These are phyloP conservation scores for Ridgeia piscesae DNA, from an alignment of 1,140 invertebrate species.

Conservation along the genomic window DNA sequence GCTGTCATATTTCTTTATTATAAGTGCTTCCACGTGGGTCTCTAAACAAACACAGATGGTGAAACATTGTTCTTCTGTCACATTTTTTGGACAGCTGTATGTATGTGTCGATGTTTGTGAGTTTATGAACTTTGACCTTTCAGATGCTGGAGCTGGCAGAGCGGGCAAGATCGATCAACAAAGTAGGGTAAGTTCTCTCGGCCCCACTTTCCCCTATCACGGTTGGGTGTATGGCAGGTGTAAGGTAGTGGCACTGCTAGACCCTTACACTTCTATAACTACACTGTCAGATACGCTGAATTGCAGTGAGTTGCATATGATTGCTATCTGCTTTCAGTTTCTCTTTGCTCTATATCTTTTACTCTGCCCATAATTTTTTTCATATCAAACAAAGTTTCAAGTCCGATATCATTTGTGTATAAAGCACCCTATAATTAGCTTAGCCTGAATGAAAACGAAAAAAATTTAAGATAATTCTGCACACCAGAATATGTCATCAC, in stretches of 20 bases:
- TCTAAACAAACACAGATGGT: neutral
- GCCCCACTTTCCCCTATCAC: neutral
- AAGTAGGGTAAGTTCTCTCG: conserved; percentile 43
- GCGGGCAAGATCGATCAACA: conserved; percentile 56
- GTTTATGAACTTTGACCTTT: conserved; percentile 18
- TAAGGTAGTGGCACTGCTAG: neutral
- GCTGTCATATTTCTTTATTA: neutral
- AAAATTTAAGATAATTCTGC: too few species aligned
- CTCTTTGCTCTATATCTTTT: neutral
- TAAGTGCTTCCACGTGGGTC: neutral
- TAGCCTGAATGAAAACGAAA: too few species aligned
- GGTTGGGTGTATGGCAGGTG: neutral
- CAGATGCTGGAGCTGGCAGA: conserved; percentile 58
- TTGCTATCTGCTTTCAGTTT: neutral
- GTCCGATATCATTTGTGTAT: neutral
- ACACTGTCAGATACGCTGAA: neutral
- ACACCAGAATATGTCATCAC: too few species aligned
- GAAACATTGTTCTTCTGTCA: neutral
- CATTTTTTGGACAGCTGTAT: too few species aligned
- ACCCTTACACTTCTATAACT: neutral
- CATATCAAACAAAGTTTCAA: neutral
- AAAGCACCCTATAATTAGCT: neutral
- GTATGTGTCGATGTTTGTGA: too few species aligned
- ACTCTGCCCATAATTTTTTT: neutral
- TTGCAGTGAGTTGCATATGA: neutral